Percentiles rank a stretch among this genome's conserved stretches.
Conservation (phyloP, 2,113 vertebrate genomes). For the Semicossyphus pulcher region DNA sequence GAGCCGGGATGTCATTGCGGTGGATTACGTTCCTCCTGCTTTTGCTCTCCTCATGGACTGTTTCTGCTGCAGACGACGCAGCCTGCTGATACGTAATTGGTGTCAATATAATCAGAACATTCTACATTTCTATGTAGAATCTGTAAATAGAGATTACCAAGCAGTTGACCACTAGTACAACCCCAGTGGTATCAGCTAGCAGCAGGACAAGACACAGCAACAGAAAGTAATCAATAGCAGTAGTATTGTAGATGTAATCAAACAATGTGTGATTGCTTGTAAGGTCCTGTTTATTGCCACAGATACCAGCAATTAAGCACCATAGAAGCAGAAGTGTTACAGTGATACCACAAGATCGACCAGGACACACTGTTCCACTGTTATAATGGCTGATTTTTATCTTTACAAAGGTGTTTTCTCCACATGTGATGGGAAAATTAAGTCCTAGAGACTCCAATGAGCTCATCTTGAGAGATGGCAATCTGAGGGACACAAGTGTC, state of each 20-base stretch:
- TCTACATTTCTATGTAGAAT: too few species aligned
- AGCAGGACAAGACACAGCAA: neutral
- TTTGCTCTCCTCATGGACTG: too few species aligned
- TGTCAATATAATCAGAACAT: too few species aligned
- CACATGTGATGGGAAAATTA: neutral
- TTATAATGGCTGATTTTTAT: slow-evolving; percentile 3
- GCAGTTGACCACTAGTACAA: too few species aligned
- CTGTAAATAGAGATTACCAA: too few species aligned
- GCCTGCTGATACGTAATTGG: too few species aligned
- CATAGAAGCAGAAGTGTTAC: neutral
- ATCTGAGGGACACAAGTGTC: slow-evolving; percentile 9
- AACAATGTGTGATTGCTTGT: neutral
- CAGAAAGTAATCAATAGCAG: too few species aligned
- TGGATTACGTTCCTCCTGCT: too few species aligned
- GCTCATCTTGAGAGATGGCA: neutral
- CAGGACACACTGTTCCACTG: neutral
- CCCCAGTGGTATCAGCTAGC: neutral
- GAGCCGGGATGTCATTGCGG: too few species aligned
- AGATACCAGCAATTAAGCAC: neutral
- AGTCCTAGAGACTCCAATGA: neutral
- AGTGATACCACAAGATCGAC: neutral
- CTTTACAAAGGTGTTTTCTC: neutral
- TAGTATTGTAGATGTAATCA: too few species aligned
- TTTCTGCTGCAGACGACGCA: too few species aligned
- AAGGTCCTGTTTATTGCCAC: neutral